A percentile compares a stretch with the other conserved stretches of the same genome.
phyloP scores from a whole-genome alignment of 1,140 invertebrate genomes.

The Cotesia glomerata region DNA sequence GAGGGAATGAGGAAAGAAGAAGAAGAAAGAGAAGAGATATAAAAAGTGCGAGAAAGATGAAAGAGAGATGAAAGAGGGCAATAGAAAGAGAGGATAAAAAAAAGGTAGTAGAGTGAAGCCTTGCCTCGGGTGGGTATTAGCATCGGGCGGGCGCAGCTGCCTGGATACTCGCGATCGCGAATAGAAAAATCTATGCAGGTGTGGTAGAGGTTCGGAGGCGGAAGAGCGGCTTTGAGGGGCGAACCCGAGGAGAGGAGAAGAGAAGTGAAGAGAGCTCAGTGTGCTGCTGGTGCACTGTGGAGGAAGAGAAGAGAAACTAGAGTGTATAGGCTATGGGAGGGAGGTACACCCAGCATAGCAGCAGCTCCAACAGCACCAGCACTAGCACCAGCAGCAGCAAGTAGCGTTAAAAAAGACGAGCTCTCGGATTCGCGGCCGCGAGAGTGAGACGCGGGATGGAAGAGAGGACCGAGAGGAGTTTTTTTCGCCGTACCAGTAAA shows the following conservation, averaged over 20 bases:
- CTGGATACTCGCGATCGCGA: constrained; percentile 34
- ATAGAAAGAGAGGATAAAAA: constrained; percentile 1
- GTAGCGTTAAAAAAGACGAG: constrained; percentile 28
- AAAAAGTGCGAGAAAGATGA: neutral
- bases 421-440: neutral
- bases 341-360: constrained; percentile 2
- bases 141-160: constrained; percentile 27
- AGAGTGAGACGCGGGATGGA: neutral
- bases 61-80: neutral
- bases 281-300: neutral
- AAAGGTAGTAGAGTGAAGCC: neutral
- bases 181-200: constrained; percentile 41
- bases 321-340: neutral
- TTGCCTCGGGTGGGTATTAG: constrained; percentile 19
- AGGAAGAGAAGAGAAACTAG: neutral
- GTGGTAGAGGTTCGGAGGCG: constrained; percentile 28
- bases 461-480: neutral
- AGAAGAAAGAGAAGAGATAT: constrained; percentile 6
- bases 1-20: constrained; percentile 19
- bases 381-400: constrained; percentile 10
- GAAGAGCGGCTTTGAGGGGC: neutral
- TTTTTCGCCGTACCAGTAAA: neutral
- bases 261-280: constrained; percentile 6
- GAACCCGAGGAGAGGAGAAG: constrained; percentile 10
- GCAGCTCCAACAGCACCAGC: constrained; percentile 14